Evolutionary conservation across 2,888 invertebrate genomes (phyloP), one percentile per base, ranked within the genome.

Genomic region (Aquatica leii): DNA sequence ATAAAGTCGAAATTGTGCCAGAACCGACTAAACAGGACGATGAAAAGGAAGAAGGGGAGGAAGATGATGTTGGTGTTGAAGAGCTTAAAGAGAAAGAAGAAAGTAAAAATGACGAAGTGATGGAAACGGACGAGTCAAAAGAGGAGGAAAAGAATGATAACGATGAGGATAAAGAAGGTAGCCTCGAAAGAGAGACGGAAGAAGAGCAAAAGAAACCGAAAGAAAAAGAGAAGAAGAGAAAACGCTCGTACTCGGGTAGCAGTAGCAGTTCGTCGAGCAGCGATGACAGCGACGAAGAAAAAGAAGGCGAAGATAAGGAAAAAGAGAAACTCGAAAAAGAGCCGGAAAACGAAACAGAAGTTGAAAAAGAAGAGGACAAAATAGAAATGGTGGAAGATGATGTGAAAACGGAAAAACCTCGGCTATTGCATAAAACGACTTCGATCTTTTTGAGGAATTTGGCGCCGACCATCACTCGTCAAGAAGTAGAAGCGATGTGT

Each of bases 381-480:
- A 82, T 84, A 41, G 82, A 82, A 46, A 78, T 76, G 1, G 74
- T 79, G 35, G 80, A 80, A 48, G 81, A 82, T 5, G 81, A 81
- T 66, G 74, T 80, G 59, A 81, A 85, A 76, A 81, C 83, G 41
- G 82, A 84, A 69, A 82, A 85, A 73, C 87, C 89, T 0, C 85
- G 90, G 54, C 90, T 94, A 1, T 84, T 98, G 41, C 98, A 99
- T 81, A 95, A 95, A 77, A 99, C 98, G 0, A 94, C 95, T 20
- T 98, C 98, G 1, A 98, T 99, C 72, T 99, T 99, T 79, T 84
- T 99, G 61, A 87, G 98, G 49, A 98, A 98, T 82, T 86, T 99
- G 60, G 95, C 98, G 0, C 97, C 99, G 0, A 92, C 94, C 1
- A 96, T 98, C 61, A 98, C 98, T 0, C 95, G 95, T 76, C 93